phyloP scores from a whole-genome alignment of 2,888 invertebrate genomes.

The Frankliniella intonsa region DNA sequence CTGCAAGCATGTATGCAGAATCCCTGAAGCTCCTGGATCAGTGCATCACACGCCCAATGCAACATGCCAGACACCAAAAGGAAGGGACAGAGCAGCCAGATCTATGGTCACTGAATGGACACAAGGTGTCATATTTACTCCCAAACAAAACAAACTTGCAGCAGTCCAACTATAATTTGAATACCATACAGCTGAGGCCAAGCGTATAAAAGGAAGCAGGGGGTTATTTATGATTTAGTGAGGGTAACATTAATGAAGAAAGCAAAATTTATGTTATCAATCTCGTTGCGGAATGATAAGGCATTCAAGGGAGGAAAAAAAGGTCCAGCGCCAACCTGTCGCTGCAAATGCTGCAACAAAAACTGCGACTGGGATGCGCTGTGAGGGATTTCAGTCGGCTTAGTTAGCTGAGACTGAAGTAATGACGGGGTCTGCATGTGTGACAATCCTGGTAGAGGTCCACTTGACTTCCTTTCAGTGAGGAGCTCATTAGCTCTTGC shows the following conservation, averaged over 20 bases:
- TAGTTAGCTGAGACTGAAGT: conserved; percentile 17
- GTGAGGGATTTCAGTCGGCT: background rate
- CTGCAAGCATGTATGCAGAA: background rate
- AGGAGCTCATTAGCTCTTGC: conserved; percentile 7
- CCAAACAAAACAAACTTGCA: background rate
- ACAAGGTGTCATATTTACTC: too few relatives aligned
- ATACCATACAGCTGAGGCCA: background rate
- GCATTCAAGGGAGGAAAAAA: conserved; percentile 1
- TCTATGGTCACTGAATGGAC: background rate
- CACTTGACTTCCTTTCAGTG: background rate
- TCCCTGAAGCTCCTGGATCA: background rate
- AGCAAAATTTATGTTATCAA: background rate
- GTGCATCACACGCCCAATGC: conserved; percentile 4
- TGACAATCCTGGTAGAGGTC: conserved; percentile 6
- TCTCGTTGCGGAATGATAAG: background rate
- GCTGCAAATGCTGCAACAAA: conserved; percentile 17
- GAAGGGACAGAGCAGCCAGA: background rate
- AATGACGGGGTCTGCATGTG: conserved; percentile 17
- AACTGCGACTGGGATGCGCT: conserved; percentile 14
- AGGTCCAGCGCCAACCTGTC: conserved; percentile 7
- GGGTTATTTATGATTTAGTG: too few relatives aligned
- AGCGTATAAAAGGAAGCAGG: background rate
- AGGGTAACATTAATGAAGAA: background rate
- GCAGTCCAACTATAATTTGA: background rate
- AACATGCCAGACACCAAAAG: background rate